A percentile compares a stretch with the other conserved stretches of the same genome.
phyloP scores from a whole-genome alignment of 2,113 vertebrate genomes.

The Benitochromis conjunctus region DNA sequence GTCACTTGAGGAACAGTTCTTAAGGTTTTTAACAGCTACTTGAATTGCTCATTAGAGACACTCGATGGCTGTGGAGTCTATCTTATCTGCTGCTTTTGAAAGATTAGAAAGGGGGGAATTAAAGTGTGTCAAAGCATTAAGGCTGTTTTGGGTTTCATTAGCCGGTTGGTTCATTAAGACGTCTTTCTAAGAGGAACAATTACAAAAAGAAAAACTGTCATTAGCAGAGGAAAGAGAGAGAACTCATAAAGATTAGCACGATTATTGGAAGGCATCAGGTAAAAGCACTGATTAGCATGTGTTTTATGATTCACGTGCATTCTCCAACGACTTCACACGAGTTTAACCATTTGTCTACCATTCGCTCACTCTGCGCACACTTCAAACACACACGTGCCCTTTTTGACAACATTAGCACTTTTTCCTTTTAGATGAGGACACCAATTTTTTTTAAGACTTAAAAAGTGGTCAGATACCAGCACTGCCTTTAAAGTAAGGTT shows the following conservation, averaged over 20 bases:
- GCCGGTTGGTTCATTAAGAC: not conserved
- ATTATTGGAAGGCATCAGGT: not conserved
- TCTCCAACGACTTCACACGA: not conserved
- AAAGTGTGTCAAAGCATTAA: conserved; percentile 3
- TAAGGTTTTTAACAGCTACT: not conserved
- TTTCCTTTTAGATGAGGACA: not conserved
- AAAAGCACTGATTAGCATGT: not conserved
- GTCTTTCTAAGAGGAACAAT: not conserved
- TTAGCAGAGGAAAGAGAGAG: not conserved
- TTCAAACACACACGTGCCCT: not conserved
- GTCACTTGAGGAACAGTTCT: not conserved
- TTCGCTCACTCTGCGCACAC: not conserved
- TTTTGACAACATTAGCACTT: not conserved
- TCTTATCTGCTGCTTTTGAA: conserved; percentile 32
- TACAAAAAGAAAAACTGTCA: not conserved
- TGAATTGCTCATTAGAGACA: conserved; percentile 16
- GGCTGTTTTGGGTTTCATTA: conserved; percentile 13
- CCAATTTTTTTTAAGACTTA: not conserved
- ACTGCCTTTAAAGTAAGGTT: not conserved
- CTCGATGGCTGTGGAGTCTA: not conserved
- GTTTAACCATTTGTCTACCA: not conserved
- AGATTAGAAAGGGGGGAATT: conserved; percentile 8
- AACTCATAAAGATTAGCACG: not conserved
- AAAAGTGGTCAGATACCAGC: not conserved
- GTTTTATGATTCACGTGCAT: not conserved